Base-by-base conservation (phyloP, 35 echinoderm and acorn worm genomes). In the Ophioderma brevispina region DNA sequence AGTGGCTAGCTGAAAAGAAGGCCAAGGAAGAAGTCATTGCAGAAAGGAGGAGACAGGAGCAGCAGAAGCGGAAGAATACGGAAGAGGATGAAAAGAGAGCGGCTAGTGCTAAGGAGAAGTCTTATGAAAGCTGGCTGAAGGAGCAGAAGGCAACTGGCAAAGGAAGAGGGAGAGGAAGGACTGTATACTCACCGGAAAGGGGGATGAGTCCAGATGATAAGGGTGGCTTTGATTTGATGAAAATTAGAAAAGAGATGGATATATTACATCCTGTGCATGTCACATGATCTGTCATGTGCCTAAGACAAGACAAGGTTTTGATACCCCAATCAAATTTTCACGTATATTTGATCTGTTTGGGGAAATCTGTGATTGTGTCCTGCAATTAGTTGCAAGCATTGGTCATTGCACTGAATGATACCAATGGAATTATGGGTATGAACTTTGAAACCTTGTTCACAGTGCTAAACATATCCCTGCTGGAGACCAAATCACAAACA, bases 201-300 rank as follows among this genome's bases (percentile, higher is more conserved):
- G 86, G 78, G 1, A 40, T 41, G 18, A 37, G 33, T 1, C 87
- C 93, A 37, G 93, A 94, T 8, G 96, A 98, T 25, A 91, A 92
- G 18, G 86, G 86, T 18, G 84, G 64, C 18, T 98, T 98, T 86
- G 96, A 98, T 80, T 76, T 98, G 37, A 90, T 92, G 90, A 95
- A 92, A 76, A 92, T 98, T 23, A 88, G 93, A 11, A 95, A 98
- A 85, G 96, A 98, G 41, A 98, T 98, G 96, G 94, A 95, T 77
- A 98, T 98, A 15, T 88, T 98, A 15, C 91, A 98, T 37, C 93
- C 93, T 17, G 63, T 98, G 31, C 82, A 94, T 38, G 83, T 84
- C n/a, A 70, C 59, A 70, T 70, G 28, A 70, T 30, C 59, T 70
- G 46, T n/a, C n/a, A n/a, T n/a, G n/a, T n/a, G n/a, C n/a, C n/a